Percentiles rank a stretch among this genome's conserved stretches.
phyloP scores from a whole-genome alignment of 2,113 vertebrate genomes.

The Mastomys natalensis region DNA sequence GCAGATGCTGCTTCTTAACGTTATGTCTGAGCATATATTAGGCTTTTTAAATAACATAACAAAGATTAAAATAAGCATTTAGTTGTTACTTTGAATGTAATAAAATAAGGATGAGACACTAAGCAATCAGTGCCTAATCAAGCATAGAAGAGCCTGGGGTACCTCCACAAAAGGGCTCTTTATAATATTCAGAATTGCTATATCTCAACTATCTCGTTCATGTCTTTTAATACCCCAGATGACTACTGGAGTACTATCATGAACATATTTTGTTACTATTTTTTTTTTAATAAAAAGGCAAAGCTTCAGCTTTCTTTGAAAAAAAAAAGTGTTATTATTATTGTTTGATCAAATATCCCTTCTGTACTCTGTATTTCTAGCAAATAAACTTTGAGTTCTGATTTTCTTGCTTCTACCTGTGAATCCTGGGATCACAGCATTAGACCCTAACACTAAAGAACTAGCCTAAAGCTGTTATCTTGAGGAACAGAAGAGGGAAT shows the following conservation, averaged over 20 bases:
- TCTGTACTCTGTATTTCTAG: background rate
- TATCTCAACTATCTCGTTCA: background rate
- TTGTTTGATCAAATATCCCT: background rate
- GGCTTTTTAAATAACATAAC: background rate
- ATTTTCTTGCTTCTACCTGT: background rate
- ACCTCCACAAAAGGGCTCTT: background rate
- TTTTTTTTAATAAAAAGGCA: background rate
- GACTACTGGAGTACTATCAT: background rate
- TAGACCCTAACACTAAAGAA: no score
- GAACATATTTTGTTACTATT: background rate
- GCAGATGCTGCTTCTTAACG: background rate
- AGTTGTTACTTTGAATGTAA: background rate
- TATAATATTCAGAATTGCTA: background rate
- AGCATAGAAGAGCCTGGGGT: background rate
- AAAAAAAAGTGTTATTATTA: background rate
- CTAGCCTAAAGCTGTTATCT: no score
- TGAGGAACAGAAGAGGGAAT: no score
- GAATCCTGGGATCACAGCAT: background rate
- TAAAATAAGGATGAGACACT: background rate
- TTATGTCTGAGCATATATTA: background rate
- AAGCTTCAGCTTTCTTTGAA: background rate
- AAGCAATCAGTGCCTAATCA: background rate
- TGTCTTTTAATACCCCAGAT: background rate
- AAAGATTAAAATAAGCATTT: constrained; percentile 17
- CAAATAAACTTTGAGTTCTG: background rate